Percentiles rank a stretch among this genome's conserved stretches.
Conservation (phyloP, 2,797 vertebrate species). For the Morelia viridis region DNA sequence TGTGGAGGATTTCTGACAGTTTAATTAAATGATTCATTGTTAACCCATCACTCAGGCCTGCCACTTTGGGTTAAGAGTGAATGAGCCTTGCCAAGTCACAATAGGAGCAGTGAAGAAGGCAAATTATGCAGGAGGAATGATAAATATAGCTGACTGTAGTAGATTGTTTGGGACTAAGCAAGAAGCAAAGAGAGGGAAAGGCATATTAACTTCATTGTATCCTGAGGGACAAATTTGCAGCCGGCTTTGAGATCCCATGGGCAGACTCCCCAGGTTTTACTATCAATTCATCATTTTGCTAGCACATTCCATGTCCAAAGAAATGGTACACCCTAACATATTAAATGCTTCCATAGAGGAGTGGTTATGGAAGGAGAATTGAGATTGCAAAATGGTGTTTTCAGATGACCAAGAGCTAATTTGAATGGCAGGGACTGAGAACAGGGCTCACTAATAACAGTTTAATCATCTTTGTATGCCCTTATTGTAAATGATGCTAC, state of each 20-base stretch:
- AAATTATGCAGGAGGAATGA: constrained; percentile 52
- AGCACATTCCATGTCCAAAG: not conserved
- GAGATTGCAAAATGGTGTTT: not conserved
- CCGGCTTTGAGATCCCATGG: not conserved
- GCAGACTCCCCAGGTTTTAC: not conserved
- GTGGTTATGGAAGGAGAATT: not conserved
- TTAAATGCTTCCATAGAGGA: not conserved
- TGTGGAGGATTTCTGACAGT: constrained; percentile 62
- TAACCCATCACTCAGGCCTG: constrained; percentile 58
- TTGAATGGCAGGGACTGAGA: not conserved
- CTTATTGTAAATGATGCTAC: not conserved
- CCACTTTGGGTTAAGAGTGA: constrained; percentile 47
- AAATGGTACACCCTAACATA: not conserved
- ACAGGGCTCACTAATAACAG: not conserved
- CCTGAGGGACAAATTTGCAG: not conserved
- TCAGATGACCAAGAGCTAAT: not conserved
- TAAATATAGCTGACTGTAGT: constrained; percentile 58
- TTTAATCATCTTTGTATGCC: not conserved
- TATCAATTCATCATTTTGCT: not conserved
- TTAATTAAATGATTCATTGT: constrained; percentile 71
- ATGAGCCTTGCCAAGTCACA: constrained; percentile 41
- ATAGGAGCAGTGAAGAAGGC: constrained; percentile 40
- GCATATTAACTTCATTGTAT: constrained; percentile 29
- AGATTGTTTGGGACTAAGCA: constrained; percentile 44
- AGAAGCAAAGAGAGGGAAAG: constrained; percentile 43